A percentile compares a stretch with the other conserved stretches of the same genome.
phyloP scores from a whole-genome alignment of 2,797 vertebrate genomes.

The Sparidentex hasta region DNA sequence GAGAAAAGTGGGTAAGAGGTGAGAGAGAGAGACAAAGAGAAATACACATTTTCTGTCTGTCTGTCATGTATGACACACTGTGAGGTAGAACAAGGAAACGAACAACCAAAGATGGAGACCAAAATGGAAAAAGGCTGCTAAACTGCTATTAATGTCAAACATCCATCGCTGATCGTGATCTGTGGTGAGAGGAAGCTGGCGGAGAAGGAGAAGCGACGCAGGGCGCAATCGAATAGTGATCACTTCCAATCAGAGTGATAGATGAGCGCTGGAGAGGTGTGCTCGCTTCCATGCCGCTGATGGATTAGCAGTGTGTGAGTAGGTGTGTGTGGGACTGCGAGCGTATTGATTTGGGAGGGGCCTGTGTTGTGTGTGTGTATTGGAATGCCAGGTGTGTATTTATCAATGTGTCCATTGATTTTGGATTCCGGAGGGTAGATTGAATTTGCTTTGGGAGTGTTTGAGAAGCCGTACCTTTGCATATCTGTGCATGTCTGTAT shows the following conservation, averaged over 20 bases:
- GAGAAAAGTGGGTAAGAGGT: background rate
- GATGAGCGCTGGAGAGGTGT: conserved; percentile 64
- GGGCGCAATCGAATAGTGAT: conserved; percentile 68
- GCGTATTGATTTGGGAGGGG: conserved; percentile 57
- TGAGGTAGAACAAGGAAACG: background rate
- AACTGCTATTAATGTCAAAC: conserved; percentile 37
- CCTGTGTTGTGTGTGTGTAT: conserved; percentile 32
- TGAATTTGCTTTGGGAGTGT: conserved; percentile 44
- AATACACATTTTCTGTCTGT: background rate
- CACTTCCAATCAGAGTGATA: conserved; percentile 77
- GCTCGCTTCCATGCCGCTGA: conserved; percentile 66
- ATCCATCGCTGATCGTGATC: conserved; percentile 44
- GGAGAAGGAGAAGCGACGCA: conserved; percentile 27
- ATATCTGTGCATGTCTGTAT: conserved; percentile 23
- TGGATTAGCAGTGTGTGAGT: conserved; percentile 57
- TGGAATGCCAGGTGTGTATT: conserved; percentile 71
- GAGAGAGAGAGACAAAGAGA: too few relatives aligned
- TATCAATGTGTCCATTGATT: conserved; percentile 64
- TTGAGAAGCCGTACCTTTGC: conserved; percentile 7
- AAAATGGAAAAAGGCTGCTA: background rate
- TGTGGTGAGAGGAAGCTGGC: conserved; percentile 11
- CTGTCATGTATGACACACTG: background rate
- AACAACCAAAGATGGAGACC: background rate
- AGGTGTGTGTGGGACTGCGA: conserved; percentile 23
- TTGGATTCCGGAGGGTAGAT: conserved; percentile 25